Conservation (phyloP, 2,113 vertebrate species). For the Sinocyclocheilus maitianheensis region DNA sequence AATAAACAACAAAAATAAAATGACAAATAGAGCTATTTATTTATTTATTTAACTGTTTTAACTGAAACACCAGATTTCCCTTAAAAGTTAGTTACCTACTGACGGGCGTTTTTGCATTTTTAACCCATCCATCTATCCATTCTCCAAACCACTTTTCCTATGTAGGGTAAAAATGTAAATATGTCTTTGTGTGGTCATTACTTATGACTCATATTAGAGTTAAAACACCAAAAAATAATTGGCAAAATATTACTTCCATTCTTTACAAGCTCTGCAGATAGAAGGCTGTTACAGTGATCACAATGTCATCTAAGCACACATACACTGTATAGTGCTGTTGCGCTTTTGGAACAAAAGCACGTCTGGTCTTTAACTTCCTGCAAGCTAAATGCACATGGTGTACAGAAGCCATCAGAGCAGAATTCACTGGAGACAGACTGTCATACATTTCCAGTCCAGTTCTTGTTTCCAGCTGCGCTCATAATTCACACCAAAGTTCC, state of each 20-base stretch:
- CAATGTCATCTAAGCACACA: background rate
- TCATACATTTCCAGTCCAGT: conserved; percentile 7
- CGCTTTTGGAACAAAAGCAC: background rate
- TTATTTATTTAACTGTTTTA: too few species aligned
- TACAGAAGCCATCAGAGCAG: background rate
- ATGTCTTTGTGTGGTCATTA: background rate
- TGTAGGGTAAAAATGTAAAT: background rate
- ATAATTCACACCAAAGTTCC: background rate
- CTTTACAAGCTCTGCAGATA: background rate
- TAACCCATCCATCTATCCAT: background rate
- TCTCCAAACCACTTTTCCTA: background rate
- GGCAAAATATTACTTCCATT: background rate
- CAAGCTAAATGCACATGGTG: background rate
- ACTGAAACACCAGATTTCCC: too few species aligned
- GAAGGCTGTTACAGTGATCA: background rate
- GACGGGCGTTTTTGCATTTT: background rate
- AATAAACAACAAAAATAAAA: background rate
- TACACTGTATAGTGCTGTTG: background rate
- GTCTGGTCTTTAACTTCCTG: background rate
- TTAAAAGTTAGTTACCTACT: background rate
- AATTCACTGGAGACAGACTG: background rate
- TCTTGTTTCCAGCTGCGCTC: conserved; percentile 7
- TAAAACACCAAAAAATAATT: background rate
- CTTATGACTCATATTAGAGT: background rate
- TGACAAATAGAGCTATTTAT: too few species aligned